These are phyloP conservation scores for Trissoscelio sp. DNA, from an alignment of 2,888 invertebrate species.

Conservation along the genomic window DNA sequence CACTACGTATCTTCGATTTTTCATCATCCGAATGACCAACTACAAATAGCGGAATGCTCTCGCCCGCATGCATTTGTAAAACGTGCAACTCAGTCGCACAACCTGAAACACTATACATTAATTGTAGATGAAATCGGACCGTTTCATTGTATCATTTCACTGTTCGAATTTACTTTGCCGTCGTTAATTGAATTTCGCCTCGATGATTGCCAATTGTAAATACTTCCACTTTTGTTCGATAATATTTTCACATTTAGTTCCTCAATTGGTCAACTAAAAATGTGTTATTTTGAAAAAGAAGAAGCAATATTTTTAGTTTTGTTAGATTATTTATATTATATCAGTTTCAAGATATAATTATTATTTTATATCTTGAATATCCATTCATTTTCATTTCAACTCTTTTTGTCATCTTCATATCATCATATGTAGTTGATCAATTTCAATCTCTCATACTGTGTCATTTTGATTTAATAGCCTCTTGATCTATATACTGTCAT, in stretches of 20 bases:
- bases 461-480: no score
- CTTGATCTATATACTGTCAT: no score
- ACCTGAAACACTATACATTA: slow-evolving; percentile 38
- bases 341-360: no score
- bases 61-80: slow-evolving; percentile 42
- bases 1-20: no score
- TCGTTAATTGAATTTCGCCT: slow-evolving; percentile 55
- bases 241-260: slow-evolving; percentile 33
- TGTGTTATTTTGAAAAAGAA: no score
- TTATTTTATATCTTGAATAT: no score
- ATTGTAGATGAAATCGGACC: slow-evolving; percentile 51
- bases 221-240: slow-evolving; percentile 28
- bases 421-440: no score
- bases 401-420: no score
- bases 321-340: no score
- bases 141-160: slow-evolving; percentile 37
- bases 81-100: slow-evolving; percentile 28
- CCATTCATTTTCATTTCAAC: no score
- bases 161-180: slow-evolving; percentile 55
- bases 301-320: background rate
- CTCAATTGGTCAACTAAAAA: no score
- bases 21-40: slow-evolving; percentile 1
- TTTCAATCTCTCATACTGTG: no score
- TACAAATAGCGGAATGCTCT: slow-evolving; percentile 32
- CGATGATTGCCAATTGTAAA: slow-evolving; percentile 50